Evolutionary conservation across 2,888 invertebrate genomes (phyloP).

Genomic region (Coelopa pilipes): DNA sequence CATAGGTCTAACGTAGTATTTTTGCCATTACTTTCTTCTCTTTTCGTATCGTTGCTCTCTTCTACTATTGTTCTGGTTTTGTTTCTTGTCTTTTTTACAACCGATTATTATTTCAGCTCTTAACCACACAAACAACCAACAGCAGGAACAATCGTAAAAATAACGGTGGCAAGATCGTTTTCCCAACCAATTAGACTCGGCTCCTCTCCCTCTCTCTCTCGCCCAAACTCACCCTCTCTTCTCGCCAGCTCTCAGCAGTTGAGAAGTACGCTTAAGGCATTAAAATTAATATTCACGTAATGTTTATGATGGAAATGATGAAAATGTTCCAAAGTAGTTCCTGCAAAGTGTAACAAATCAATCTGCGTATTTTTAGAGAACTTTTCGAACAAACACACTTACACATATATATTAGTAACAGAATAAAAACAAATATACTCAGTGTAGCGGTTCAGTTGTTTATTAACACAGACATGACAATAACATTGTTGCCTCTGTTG

Average conservation of each 20-base stretch:
- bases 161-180: constrained; percentile 42
- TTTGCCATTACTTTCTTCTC: constrained; percentile 32
- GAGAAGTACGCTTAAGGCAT: no score
- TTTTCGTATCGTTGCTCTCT: constrained; percentile 29
- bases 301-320: not conserved
- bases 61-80: constrained; percentile 34
- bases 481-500: no score
- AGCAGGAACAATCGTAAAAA: constrained; percentile 47
- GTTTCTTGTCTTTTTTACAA: constrained; percentile 35
- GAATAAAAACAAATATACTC: no score
- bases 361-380: no score
- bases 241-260: no score
- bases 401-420: no score
- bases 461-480: no score
- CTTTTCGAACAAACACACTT: no score
- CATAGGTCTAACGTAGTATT: constrained; percentile 20
- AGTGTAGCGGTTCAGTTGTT: no score
- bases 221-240: constrained; percentile 77
- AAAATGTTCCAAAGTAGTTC: no score
- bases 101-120: constrained; percentile 48
- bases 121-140: constrained; percentile 42
- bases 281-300: no score
- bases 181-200: not conserved
- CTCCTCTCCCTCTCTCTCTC: constrained; percentile 41
- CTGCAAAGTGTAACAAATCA: no score